Base-by-base conservation (phyloP, 1,140 invertebrate species). In the Nephila pilipes region DNA sequence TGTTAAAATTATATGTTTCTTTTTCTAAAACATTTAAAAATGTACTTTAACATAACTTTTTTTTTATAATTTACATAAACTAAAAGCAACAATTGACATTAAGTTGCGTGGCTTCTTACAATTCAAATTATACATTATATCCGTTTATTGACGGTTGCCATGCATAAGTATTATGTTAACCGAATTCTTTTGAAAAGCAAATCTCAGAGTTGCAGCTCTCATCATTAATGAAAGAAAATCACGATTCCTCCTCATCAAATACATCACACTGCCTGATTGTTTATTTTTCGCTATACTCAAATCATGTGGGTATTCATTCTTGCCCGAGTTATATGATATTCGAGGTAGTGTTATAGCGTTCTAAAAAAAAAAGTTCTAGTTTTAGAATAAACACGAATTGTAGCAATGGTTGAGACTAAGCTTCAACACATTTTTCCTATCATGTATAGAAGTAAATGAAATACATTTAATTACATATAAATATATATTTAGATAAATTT, bases 381-480 rank as follows among this genome's bases (percentile, higher is more conserved):
- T 79, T 90, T 90, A 90, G 89, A 79, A 81, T 38, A 81, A 81
- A 60, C 46, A 83, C 54, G 29, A 90, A 79, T 57, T 90, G 89
- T 90, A 90, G 89, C 89, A 90, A 90, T 90, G 89, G 89, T 90
- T 81, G 75, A 83, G 79, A 90, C 89, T 90, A 90, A 90, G 89
- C 32, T 58, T 81, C 75, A 60, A 81, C 22, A 69, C 87, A 65
- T 57, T 90, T 38, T 81, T 57, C 55, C 29, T 46, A 25, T 90
- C 57, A n/a, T 90, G 29, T 83, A 60, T 81, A 83, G 79, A 81
- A 88, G 38, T 85, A 55, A 55, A 65, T 65, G 63, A 54, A 65
- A 81, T 90, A 81, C 79, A 60, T 60, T 57, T 90, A 90, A 57
- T 25, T 63, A 90, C 25, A 81, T 88, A 88, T 16, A 81, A 90